Percentiles rank a stretch among this genome's conserved stretches.
These are phyloP conservation scores for Bellardia pandia DNA, from an alignment of 2,888 invertebrate species.

Conservation along the genomic window DNA sequence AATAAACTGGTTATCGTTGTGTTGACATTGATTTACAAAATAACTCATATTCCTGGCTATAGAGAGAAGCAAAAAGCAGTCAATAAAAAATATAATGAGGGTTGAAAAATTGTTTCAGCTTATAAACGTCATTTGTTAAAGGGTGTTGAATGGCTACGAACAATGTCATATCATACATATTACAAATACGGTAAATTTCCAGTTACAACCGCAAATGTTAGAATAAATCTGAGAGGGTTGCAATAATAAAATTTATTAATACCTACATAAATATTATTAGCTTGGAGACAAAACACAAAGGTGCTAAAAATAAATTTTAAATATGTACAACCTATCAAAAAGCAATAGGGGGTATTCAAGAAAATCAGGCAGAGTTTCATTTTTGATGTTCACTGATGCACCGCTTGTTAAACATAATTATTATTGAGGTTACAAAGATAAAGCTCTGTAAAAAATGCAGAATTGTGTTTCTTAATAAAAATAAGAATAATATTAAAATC, in stretches of 20 bases:
- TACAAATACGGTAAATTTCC: conserved; percentile 1
- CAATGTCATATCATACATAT: background rate
- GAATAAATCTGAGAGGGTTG: conserved; percentile 20
- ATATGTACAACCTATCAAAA: no score
- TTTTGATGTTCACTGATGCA: no score
- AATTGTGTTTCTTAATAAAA: no score
- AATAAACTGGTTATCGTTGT: conserved; percentile 34
- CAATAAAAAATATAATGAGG: conserved; percentile 37
- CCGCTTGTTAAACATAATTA: no score
- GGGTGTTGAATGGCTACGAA: conserved; percentile 8
- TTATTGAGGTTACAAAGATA: no score
- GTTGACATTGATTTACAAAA: conserved; percentile 31
- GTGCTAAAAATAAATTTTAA: background rate
- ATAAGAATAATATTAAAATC: background rate
- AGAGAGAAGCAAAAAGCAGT: background rate
- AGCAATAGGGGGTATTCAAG: no score
- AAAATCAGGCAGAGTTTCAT: no score
- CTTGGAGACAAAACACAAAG: background rate
- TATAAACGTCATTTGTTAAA: conserved; percentile 26
- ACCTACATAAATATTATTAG: background rate
- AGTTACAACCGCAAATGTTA: background rate
- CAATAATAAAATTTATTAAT: background rate
- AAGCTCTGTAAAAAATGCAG: no score
- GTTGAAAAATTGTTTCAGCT: conserved; percentile 39
- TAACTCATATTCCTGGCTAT: background rate